Percentiles rank a stretch among this genome's conserved stretches.
Evolutionary conservation across 2,113 vertebrate genomes (phyloP).

Genomic region (Corythaixoides concolor): DNA sequence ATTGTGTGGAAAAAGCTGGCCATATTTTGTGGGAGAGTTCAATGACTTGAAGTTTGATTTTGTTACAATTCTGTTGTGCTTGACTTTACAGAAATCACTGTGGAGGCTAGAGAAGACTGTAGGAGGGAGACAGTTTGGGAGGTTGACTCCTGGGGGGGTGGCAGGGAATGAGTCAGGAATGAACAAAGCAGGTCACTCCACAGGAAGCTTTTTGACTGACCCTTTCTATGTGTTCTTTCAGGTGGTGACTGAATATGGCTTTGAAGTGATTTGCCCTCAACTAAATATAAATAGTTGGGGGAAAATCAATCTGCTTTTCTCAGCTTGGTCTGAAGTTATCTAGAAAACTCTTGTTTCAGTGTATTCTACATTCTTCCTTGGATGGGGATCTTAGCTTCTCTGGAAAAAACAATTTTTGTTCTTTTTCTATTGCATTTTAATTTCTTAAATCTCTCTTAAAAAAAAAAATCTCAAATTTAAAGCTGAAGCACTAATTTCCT

Average conservation of each 20-base stretch:
- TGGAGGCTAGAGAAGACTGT: neutral
- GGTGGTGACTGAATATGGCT: neutral
- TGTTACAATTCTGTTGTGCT: neutral
- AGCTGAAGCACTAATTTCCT: neutral
- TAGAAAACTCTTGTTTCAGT: neutral
- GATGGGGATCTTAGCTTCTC: neutral
- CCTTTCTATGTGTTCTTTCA: neutral
- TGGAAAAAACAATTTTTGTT: constrained; percentile 38
- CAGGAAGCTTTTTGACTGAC: neutral
- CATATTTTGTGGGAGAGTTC: neutral
- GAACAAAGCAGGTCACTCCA: neutral
- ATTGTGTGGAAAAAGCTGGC: neutral
- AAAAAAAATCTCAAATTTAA: neutral
- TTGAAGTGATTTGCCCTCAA: neutral
- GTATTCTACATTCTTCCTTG: constrained; percentile 37
- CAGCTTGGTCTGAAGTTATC: neutral
- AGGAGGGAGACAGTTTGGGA: neutral
- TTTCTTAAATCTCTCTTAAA: constrained; percentile 26
- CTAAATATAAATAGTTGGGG: neutral
- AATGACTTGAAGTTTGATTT: neutral
- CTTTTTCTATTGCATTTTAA: neutral
- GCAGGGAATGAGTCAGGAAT: neutral
- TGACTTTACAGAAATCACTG: neutral
- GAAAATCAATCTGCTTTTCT: neutral
- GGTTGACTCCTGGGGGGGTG: neutral